Evolutionary conservation across 2,113 vertebrate genomes (phyloP).

Genomic region (Cephalophus harveyi): DNA sequence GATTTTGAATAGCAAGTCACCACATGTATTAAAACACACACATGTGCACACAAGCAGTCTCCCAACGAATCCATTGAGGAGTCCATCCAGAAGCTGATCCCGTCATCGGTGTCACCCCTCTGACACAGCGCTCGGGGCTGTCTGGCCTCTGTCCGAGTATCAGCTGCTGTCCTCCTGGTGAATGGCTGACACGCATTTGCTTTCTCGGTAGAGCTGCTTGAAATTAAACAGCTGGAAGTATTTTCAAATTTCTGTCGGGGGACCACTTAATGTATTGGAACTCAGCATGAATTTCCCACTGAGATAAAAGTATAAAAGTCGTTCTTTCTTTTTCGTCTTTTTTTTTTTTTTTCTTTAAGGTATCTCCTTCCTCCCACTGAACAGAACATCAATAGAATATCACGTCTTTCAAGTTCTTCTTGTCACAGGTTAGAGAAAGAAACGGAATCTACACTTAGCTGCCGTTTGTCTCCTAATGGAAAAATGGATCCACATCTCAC

Average conservation of each 20-base stretch:
- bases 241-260: constrained; percentile 39
- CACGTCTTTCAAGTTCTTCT: constrained; percentile 23
- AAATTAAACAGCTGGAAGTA: constrained; percentile 2
- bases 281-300: not conserved
- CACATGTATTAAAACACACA: not conserved
- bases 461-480: not conserved
- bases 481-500: fast-evolving
- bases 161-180: not conserved
- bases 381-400: not conserved
- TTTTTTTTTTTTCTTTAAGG: not conserved
- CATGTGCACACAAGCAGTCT: not conserved
- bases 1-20: not conserved
- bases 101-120: not conserved
- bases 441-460: not conserved
- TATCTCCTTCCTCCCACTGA: not conserved
- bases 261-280: not conserved
- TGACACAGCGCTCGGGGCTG: fast-evolving
- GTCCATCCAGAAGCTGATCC: not conserved
- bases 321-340: not conserved
- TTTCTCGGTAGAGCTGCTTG: not conserved
- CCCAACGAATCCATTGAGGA: not conserved
- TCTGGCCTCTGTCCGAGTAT: not conserved
- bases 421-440: not conserved
- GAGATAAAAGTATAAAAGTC: constrained; percentile 20
- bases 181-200: not conserved